A percentile compares a stretch with the other conserved stretches of the same genome.
phyloP scores from a whole-genome alignment of 2,888 invertebrate genomes.

The Phanerotoma sp. region DNA sequence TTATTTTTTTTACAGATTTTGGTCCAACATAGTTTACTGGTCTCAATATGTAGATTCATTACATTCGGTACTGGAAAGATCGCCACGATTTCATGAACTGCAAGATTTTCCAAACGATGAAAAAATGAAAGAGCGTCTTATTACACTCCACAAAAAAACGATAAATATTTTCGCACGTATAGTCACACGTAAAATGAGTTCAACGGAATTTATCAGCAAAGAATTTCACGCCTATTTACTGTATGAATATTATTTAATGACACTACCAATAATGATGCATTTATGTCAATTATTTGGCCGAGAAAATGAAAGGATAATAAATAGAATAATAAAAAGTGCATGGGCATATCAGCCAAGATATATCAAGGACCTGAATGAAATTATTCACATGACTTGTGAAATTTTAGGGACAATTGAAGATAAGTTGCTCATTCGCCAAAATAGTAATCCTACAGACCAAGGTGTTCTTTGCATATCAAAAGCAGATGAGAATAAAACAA shows the following conservation, averaged over 20 bases:
- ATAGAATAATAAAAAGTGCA: constrained; percentile 67
- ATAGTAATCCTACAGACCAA: constrained; percentile 32
- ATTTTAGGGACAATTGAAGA: constrained; percentile 50
- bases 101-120: constrained; percentile 55
- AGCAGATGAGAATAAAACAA: no score
- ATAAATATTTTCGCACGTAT: constrained; percentile 75
- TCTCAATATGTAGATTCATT: constrained; percentile 65
- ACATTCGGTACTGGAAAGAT: constrained; percentile 73
- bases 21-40: constrained; percentile 72
- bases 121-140: constrained; percentile 63
- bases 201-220: constrained; percentile 64
- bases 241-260: constrained; percentile 78
- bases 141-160: constrained; percentile 62
- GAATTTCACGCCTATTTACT: constrained; percentile 69
- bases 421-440: constrained; percentile 45
- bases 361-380: constrained; percentile 63
- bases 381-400: constrained; percentile 61
- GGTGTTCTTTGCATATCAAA: constrained; percentile 43
- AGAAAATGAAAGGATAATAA: constrained; percentile 65
- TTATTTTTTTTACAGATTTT: constrained; percentile 61
- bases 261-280: constrained; percentile 81
- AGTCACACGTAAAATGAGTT: constrained; percentile 71
- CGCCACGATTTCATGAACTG: constrained; percentile 68
- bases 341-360: constrained; percentile 70
- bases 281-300: constrained; percentile 73